Evolutionary conservation across 2,888 invertebrate species (phyloP).

Genomic region (Corbicula japonica): DNA sequence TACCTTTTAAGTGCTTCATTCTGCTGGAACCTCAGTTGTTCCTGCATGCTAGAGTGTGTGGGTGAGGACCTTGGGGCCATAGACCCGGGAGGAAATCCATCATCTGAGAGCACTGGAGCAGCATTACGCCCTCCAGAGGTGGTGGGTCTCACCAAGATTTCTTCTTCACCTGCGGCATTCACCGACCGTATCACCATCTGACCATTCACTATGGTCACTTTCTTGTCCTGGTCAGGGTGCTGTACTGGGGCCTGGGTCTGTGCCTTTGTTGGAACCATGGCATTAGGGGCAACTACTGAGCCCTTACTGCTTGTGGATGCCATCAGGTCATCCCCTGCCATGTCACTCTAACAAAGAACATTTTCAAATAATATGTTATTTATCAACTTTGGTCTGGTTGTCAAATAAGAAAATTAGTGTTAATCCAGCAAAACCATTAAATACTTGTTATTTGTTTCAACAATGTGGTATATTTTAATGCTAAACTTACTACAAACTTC

Average conservation of each 20-base stretch:
- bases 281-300: constrained; percentile 22
- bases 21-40: constrained; percentile 73
- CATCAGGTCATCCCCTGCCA: constrained; percentile 37
- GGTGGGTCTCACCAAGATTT: constrained; percentile 48
- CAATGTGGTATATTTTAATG: too few species aligned
- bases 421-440: too few species aligned
- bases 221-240: constrained; percentile 59
- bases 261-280: constrained; percentile 47
- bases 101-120: neutral
- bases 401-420: too few species aligned
- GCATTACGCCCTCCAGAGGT: constrained; percentile 22
- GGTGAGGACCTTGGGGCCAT: constrained; percentile 72
- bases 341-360: constrained; percentile 55
- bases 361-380: too few species aligned
- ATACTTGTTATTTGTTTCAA: too few species aligned
- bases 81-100: constrained; percentile 36
- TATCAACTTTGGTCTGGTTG: too few species aligned
- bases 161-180: constrained; percentile 49
- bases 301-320: constrained; percentile 40
- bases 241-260: constrained; percentile 38
- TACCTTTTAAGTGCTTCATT: constrained; percentile 88
- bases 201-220: constrained; percentile 63
- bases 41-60: constrained; percentile 69
- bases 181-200: constrained; percentile 58
- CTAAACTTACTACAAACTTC: too few species aligned